Evolutionary conservation across 2,888 invertebrate species (phyloP), one percentile per base, ranked within the genome.

Genomic region (Xylota segnis): DNA sequence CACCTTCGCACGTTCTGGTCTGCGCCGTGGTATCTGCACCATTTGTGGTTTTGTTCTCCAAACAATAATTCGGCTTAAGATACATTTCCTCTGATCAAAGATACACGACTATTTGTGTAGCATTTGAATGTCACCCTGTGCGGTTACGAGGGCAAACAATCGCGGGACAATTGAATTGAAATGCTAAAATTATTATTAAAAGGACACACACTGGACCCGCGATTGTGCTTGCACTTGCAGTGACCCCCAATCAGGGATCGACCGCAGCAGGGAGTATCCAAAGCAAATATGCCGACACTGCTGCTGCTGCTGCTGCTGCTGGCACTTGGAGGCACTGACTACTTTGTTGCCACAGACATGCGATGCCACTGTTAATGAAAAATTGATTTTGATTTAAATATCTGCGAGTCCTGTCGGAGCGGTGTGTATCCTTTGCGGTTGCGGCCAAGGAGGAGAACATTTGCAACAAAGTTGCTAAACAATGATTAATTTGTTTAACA

Each of bases 391-490:
- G 58, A 58, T 47, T 45, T 14, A 23, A 34, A 4, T 5, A 34
- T n/a, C 23, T 34, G 34, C 37, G n/a, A 47, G 14, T 23, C 50
- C 27, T 10, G 18, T 2, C 18, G 16, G 18, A 10, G 47, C 18
- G 18, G 29, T 18, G 29, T 18, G 12, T 16, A 37, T 45, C 50
- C 5, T 34, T 23, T 37, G 52, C 32, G 37, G 43, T 47, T 65
- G 29, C 10, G n/a, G 47, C 14, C 5, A 9, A 23, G 3, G n/a
- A 3, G 0, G 7, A 37, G 40, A 4, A 32, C n/a, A n/a, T 14
- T 45, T 32, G 78, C 83, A 78, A 78, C 83, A 83, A 50, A 68
- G 83, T 83, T 78, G 72, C 83, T 61, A 72, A 66, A 34, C 40
- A 72, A 47, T 68, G 40, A 43, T 58, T 59, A 52, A 75, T 65